Percentiles rank a stretch among this genome's conserved stretches.
Conservation (phyloP, 1,140 invertebrate species). For the Heterodera schachtii region DNA sequence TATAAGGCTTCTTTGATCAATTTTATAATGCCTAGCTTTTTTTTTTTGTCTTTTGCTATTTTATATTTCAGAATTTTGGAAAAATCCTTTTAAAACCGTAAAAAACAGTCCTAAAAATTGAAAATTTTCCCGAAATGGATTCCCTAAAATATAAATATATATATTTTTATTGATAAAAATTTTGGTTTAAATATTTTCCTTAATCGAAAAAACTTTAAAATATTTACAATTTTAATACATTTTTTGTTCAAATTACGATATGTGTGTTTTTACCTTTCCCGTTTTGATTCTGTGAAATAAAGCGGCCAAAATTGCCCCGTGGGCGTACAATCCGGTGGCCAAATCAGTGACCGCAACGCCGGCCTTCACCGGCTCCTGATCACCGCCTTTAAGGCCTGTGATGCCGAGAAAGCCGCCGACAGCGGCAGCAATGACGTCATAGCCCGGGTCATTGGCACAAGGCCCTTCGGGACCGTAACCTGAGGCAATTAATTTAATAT, state of each 20-base stretch:
- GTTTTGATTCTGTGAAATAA: slow-evolving; percentile 78
- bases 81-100: no score
- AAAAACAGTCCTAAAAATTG: no score
- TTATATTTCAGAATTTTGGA: no score
- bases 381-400: slow-evolving; percentile 80
- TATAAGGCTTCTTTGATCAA: no score
- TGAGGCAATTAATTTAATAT: slow-evolving; percentile 43
- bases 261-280: slow-evolving; percentile 67
- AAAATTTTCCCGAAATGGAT: no score
- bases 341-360: slow-evolving; percentile 81
- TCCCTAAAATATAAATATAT: no score
- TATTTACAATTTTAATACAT: background rate
- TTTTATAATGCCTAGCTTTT: no score
- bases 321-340: slow-evolving; percentile 87
- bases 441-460: slow-evolving; percentile 82
- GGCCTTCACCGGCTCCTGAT: slow-evolving; percentile 83
- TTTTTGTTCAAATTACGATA: background rate
- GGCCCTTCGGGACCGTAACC: slow-evolving; percentile 84
- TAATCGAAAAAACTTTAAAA: no score
- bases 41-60: no score
- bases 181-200: no score
- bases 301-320: slow-evolving; percentile 91
- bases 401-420: slow-evolving; percentile 85
- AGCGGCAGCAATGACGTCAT: slow-evolving; percentile 91
- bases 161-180: no score